These are phyloP conservation scores for Brachionus rotundiformis DNA, from an alignment of 1,140 invertebrate genomes.

Conservation along the genomic window DNA sequence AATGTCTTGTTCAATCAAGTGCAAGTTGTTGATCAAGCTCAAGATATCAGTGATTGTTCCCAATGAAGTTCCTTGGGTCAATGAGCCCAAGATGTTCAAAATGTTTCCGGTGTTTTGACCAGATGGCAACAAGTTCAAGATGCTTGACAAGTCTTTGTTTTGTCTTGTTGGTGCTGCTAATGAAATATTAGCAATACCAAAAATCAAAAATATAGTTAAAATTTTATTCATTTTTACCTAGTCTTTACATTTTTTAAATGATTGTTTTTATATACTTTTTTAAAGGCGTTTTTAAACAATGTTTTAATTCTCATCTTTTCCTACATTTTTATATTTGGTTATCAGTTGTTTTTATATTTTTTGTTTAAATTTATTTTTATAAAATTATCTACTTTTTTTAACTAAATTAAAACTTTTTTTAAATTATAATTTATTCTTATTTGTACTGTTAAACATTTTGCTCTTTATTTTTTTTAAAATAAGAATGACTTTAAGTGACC, in stretches of 20 bases:
- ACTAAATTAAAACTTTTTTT: too few relatives aligned
- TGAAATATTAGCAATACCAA: background rate
- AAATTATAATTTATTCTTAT: too few relatives aligned
- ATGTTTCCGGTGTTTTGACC: conserved; percentile 5
- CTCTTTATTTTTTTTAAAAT: background rate
- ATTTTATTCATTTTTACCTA: conserved; percentile 38
- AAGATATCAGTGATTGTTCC: background rate
- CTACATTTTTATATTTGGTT: background rate
- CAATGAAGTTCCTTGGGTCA: conserved; percentile 28
- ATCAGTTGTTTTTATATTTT: background rate
- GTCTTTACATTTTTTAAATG: background rate
- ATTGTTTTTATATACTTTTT: background rate
- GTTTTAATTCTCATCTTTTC: background rate
- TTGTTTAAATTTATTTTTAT: background rate
- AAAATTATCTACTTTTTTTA: too few relatives aligned
- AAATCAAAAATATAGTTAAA: background rate
- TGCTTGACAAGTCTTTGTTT: conserved; percentile 5
- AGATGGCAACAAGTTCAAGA: conserved; percentile 29
- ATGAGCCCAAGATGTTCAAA: background rate
- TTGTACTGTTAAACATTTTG: too few relatives aligned
- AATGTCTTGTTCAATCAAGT: conserved; percentile 20
- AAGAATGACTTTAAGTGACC: background rate
- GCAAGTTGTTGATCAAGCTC: conserved; percentile 29
- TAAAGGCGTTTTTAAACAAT: background rate
- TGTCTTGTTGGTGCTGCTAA: background rate